A percentile compares a stretch with the other conserved stretches of the same genome.
These are phyloP conservation scores for Blastomussa wellsi DNA, from an alignment of 92 coral and sea anemone species.

Conservation along the genomic window DNA sequence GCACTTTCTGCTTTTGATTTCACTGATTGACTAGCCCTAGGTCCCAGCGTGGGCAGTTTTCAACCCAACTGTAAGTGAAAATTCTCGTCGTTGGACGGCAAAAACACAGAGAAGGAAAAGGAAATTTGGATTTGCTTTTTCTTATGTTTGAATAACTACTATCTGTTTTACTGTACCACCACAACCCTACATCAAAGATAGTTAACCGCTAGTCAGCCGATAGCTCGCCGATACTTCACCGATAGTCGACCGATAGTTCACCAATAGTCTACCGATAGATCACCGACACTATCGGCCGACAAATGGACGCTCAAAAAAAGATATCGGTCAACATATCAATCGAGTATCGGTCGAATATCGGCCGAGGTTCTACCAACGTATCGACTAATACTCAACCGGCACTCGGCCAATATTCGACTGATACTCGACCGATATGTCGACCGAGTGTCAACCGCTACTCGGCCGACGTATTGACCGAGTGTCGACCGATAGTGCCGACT, in stretches of 20 bases:
- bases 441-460: not conserved
- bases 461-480: slow-evolving; percentile 8
- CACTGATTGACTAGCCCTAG: not conserved
- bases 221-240: too few relatives aligned
- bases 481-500: too few relatives aligned
- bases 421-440: not conserved
- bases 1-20: slow-evolving; percentile 4
- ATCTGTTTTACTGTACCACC: not conserved
- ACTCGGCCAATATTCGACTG: not conserved
- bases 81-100: too few relatives aligned
- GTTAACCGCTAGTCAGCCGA: too few relatives aligned
- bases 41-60: slow-evolving; percentile 4
- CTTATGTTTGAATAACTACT: too few relatives aligned
- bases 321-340: not conserved
- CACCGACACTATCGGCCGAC: not conserved
- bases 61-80: not conserved
- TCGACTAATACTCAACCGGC: not conserved
- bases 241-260: too few relatives aligned
- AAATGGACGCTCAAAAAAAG: not conserved
- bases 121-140: too few relatives aligned
- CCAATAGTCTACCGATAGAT: not conserved
- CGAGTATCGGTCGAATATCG: too few relatives aligned
- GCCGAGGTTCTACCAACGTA: not conserved
- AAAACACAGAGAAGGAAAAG: too few relatives aligned
- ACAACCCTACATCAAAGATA: not conserved